These are phyloP conservation scores for Paramuricea clavata DNA, from an alignment of 92 coral and sea anemone species.

Conservation along the genomic window DNA sequence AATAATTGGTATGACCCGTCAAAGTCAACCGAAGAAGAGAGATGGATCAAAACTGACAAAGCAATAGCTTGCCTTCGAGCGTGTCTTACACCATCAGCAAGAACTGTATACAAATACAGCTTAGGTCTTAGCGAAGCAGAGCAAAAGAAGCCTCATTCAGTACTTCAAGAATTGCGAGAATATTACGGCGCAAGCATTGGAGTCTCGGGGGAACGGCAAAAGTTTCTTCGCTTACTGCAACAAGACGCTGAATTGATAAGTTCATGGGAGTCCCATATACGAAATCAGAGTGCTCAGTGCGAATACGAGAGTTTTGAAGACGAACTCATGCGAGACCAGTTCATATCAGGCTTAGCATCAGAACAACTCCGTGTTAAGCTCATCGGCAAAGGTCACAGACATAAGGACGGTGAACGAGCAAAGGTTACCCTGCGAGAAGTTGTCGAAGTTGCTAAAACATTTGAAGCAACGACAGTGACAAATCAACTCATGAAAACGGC, in stretches of 20 bases:
- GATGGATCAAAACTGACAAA: constrained; percentile 60
- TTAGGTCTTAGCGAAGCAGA: constrained; percentile 65
- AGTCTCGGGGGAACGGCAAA: constrained; percentile 33
- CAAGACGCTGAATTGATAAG: constrained; percentile 24
- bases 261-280: constrained; percentile 37
- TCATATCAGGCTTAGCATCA: constrained; percentile 41
- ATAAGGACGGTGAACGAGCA: constrained; percentile 43
- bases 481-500: constrained; percentile 55
- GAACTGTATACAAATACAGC: constrained; percentile 69
- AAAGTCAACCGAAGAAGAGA: constrained; percentile 53
- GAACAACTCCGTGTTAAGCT: constrained; percentile 52
- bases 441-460: constrained; percentile 8
- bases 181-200: constrained; percentile 37
- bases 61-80: constrained; percentile 70
- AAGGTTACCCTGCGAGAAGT: constrained; percentile 15
- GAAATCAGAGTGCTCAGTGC: constrained; percentile 47
- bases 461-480: constrained; percentile 23
- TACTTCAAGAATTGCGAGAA: constrained; percentile 62
- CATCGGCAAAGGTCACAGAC: constrained; percentile 62
- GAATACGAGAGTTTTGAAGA: constrained; percentile 60
- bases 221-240: constrained; percentile 33
- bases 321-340: constrained; percentile 48
- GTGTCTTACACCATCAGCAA: constrained; percentile 67
- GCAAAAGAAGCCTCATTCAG: constrained; percentile 60
- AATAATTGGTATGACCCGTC: constrained; percentile 66